phyloP scores from a whole-genome alignment of 2,113 vertebrate genomes.

The Calypte anna region DNA sequence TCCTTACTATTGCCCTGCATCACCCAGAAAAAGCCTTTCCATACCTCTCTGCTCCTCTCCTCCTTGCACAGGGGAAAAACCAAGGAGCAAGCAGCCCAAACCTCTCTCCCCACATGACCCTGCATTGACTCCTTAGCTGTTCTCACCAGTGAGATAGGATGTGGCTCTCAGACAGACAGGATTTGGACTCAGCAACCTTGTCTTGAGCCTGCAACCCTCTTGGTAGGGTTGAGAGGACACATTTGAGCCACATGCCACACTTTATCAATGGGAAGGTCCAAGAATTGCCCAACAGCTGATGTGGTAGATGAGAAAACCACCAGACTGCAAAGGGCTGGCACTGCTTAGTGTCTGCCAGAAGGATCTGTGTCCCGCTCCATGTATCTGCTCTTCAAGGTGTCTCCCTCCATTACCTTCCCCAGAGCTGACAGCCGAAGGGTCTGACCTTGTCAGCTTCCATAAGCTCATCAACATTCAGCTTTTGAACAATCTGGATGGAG shows the following conservation, averaged over 20 bases:
- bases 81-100: not conserved
- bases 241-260: fast-evolving
- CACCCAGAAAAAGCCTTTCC: not conserved
- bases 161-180: not conserved
- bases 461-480: not conserved
- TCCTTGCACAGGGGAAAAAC: not conserved
- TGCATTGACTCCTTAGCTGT: not conserved
- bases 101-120: not conserved
- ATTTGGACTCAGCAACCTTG: not conserved
- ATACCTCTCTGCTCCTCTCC: not conserved
- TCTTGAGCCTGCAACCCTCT: not conserved
- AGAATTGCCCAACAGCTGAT: not conserved
- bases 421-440: not conserved
- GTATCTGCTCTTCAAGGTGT: not conserved
- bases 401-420: not conserved
- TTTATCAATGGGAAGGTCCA: not conserved
- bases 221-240: not conserved
- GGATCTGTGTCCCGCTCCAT: not conserved
- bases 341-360: not conserved
- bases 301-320: fast-evolving
- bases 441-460: not conserved
- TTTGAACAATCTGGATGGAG: fast-evolving
- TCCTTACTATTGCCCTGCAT: not conserved
- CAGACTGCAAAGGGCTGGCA: not conserved
- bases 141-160: not conserved